Evolutionary conservation across 2,888 invertebrate species (phyloP).

Genomic region (Gerris lacustris): DNA sequence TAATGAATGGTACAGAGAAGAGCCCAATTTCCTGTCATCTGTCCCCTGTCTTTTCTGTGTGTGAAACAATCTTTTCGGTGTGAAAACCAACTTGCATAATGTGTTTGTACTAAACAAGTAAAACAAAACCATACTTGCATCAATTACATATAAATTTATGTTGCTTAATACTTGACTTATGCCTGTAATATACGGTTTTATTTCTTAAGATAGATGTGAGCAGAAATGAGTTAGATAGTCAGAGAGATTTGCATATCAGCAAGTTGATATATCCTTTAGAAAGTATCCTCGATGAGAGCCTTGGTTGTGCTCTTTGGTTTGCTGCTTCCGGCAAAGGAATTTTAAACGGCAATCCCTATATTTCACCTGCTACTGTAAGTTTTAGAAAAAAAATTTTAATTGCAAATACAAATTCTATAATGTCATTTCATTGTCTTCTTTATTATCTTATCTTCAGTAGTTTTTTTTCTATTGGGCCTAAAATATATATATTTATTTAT

Average conservation of each 20-base stretch:
- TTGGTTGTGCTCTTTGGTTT: constrained; percentile 96
- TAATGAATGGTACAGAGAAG: no score
- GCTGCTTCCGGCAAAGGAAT: constrained; percentile 61
- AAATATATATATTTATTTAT: no score
- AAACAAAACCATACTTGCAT: no score
- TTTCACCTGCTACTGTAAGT: constrained; percentile 52
- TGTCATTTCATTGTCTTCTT: constrained; percentile 2
- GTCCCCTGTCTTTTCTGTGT: no score
- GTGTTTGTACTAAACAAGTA: no score
- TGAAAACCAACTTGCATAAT: no score
- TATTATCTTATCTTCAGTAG: neutral
- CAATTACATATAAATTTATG: no score
- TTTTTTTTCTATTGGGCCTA: no score
- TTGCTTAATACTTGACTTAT: no score
- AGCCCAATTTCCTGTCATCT: no score
- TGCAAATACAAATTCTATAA: constrained; percentile 6
- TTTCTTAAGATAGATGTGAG: constrained; percentile 51
- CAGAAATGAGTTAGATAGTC: constrained; percentile 48
- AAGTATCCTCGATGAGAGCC: constrained; percentile 87
- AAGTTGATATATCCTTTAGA: constrained; percentile 73
- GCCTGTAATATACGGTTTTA: neutral
- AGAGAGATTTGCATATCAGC: constrained; percentile 48
- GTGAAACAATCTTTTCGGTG: no score
- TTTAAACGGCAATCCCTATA: constrained; percentile 36
- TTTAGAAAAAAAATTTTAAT: constrained; percentile 10